Evolutionary conservation across 2,888 invertebrate species (phyloP), one percentile per base, ranked within the genome.

Genomic region (Tenodera sinensis): DNA sequence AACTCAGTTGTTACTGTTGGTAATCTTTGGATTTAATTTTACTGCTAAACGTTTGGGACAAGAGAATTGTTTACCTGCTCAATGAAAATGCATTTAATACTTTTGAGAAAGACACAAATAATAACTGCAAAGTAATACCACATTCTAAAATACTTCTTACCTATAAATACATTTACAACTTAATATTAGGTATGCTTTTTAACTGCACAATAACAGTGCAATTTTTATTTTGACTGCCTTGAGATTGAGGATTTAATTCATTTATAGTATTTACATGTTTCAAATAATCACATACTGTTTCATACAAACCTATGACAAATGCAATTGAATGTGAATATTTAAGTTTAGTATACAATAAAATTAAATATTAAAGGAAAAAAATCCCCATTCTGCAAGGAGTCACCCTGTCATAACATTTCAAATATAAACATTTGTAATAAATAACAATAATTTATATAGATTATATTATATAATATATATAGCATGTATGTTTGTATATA

Each of bases 371-470:
- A 15, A 71, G 42, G 12, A 3, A 1, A 71, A 71, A 71, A 71
- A 71, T 20, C 3, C 54, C 20, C 20, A 20, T 20, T 71, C 20
- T 6, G 12, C 42, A 71, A 71, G 54, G 20, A 42, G 34, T 34
- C 83, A 82, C 25, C 83, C 34, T 71, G 82, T 87, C 28, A 83
- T 34, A 87, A 87, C 87, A 87, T 82, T 82, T 87, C 83, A 86
- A 87, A 87, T 87, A 87, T 87, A 87, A 87, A 87, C 42, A 87
- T 87, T 83, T 83, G 15, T 87, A 87, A 82, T 87, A 87, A 87
- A 87, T 87, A 87, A 87, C 87, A 87, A 34, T 83, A 82, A 87
- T 87, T 87, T 87, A 82, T 82, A 83, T 87, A 27, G 42, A 42
- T 42, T 30, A 82, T 82, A 83, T 83, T 34, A 87, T 82, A 34